These are phyloP conservation scores for Hymenopus coronatus DNA, from an alignment of 2,888 invertebrate genomes.

Conservation along the genomic window DNA sequence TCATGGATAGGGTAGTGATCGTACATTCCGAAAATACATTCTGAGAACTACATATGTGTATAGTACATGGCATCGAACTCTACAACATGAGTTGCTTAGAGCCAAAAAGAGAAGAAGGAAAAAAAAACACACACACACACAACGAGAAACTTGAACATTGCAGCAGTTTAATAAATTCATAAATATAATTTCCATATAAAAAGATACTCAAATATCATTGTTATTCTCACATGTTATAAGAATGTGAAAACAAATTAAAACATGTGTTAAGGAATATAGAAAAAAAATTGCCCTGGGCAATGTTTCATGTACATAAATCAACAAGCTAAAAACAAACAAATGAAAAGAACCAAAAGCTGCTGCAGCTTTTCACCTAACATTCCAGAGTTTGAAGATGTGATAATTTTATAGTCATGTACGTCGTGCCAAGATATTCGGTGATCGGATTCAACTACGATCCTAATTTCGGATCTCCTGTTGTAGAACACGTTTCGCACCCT, in stretches of 20 bases:
- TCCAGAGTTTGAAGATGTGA: not conserved
- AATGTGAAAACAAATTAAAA: not conserved
- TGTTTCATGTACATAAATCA: not conserved
- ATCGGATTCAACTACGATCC: not conserved
- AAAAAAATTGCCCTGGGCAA: not conserved
- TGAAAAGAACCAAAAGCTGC: not conserved
- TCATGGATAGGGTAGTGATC: too few species aligned
- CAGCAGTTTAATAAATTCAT: too few species aligned
- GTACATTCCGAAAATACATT: too few species aligned
- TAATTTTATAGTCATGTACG: not conserved
- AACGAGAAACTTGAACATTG: too few species aligned
- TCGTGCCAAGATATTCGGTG: not conserved
- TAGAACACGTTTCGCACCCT: not conserved
- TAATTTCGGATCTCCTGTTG: not conserved
- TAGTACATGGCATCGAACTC: too few species aligned
- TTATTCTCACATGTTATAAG: not conserved
- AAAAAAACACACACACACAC: too few species aligned
- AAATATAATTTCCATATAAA: not conserved
- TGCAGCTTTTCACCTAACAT: not conserved
- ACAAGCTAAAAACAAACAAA: not conserved
- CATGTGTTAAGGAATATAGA: not conserved
- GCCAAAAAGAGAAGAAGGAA: too few species aligned
- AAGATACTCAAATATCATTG: not conserved
- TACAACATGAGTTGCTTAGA: too few species aligned
- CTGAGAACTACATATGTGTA: too few species aligned